Conservation (phyloP, 53 echinoderm and acorn worm species). For the Holothuria scabra region DNA sequence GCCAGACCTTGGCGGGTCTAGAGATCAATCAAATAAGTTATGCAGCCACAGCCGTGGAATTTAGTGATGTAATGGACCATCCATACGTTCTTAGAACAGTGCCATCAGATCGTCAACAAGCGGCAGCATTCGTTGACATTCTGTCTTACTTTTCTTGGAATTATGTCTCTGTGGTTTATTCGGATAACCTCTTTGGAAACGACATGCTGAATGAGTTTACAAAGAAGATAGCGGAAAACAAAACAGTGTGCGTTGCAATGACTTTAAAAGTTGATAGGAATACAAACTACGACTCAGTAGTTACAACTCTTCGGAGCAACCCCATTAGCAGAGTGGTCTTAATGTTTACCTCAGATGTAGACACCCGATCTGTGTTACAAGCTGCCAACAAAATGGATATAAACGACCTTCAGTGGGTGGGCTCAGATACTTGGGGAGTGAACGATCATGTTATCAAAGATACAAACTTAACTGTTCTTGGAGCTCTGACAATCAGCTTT, state of each 20-base stretch:
- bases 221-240: slow-evolving; percentile 3
- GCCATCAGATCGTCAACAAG: slow-evolving; percentile 77
- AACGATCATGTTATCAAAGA: slow-evolving; percentile 61
- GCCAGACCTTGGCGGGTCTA: slow-evolving; percentile 49
- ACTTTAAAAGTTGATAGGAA: slow-evolving; percentile 27
- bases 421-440: slow-evolving; percentile 85
- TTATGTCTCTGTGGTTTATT: slow-evolving; percentile 85
- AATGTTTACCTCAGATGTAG: slow-evolving; percentile 70
- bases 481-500: slow-evolving; percentile 69
- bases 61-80: slow-evolving; percentile 64
- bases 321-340: slow-evolving; percentile 68
- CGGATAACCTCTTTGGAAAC: slow-evolving; percentile 73
- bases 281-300: neutral
- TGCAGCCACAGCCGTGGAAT: slow-evolving; percentile 72
- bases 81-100: slow-evolving; percentile 91
- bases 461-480: slow-evolving; percentile 54
- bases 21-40: slow-evolving; percentile 81
- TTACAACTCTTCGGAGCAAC: slow-evolving; percentile 57
- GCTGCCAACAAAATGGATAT: slow-evolving; percentile 62
- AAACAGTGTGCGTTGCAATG: slow-evolving; percentile 77
- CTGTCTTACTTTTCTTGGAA: slow-evolving; percentile 58
- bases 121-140: slow-evolving; percentile 68
- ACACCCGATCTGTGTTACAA: slow-evolving; percentile 62
- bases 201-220: slow-evolving; percentile 59
- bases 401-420: slow-evolving; percentile 79